These are phyloP conservation scores for Phyllotreta striolata DNA, from an alignment of 2,888 invertebrate genomes.

Conservation along the genomic window DNA sequence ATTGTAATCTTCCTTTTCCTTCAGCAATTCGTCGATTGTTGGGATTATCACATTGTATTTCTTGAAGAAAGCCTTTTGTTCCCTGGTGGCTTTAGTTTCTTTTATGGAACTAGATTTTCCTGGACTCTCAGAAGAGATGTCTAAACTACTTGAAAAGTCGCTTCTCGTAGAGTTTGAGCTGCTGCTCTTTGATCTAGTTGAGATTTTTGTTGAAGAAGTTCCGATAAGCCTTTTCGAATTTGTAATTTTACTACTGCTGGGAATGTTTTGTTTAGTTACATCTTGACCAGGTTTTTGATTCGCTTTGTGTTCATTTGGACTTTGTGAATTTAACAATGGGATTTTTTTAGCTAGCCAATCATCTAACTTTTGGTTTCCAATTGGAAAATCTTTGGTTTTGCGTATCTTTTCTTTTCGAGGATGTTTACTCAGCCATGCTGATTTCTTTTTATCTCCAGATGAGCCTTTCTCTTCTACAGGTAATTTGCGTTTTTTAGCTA, in stretches of 20 bases:
- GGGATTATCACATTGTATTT: conserved; percentile 47
- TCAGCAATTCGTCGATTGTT: conserved; percentile 44
- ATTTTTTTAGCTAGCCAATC: conserved; percentile 8
- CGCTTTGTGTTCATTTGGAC: neutral
- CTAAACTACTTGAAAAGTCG: too few species aligned
- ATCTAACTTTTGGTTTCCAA: conserved; percentile 16
- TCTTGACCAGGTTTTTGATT: neutral
- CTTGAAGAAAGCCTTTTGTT: conserved; percentile 41
- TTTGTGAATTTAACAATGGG: neutral
- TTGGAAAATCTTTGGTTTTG: conserved; percentile 12
- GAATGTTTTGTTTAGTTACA: neutral
- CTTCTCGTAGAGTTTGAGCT: too few species aligned
- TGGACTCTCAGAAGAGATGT: too few species aligned
- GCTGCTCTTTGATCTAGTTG: too few species aligned
- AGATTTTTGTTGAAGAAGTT: too few species aligned
- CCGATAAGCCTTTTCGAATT: too few species aligned
- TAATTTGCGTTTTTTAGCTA: neutral
- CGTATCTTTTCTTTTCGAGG: conserved; percentile 12
- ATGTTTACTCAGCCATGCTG: neutral
- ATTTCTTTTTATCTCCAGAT: neutral
- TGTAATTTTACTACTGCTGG: neutral
- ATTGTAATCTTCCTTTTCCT: conserved; percentile 41
- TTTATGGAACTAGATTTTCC: neutral
- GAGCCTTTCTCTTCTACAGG: neutral
- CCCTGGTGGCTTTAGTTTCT: conserved; percentile 26